Evolutionary conservation across 2,797 vertebrate species (phyloP).

Genomic region (Xenopus petersii): DNA sequence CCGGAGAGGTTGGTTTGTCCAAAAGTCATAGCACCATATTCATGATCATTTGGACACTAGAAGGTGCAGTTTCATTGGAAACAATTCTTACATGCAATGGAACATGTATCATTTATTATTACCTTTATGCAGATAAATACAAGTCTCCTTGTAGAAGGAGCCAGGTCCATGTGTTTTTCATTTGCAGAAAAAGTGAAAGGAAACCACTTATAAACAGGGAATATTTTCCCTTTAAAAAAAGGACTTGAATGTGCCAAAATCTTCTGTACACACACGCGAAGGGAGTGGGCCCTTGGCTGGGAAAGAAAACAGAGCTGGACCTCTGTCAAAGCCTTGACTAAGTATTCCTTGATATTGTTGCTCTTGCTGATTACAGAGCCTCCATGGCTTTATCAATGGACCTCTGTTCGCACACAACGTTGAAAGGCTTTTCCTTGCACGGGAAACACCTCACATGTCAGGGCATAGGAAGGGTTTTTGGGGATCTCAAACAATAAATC

Average conservation of each 20-base stretch:
- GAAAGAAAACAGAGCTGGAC: constrained; percentile 45
- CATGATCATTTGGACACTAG: no score
- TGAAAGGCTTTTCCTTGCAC: constrained; percentile 8
- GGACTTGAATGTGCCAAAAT: no score
- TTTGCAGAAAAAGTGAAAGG: neutral
- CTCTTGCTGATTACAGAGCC: constrained; percentile 35
- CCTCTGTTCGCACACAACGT: constrained; percentile 31
- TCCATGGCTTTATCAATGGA: constrained; percentile 30
- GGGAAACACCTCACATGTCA: constrained; percentile 5
- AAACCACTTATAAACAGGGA: neutral
- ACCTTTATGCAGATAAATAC: no score
- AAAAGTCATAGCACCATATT: no score
- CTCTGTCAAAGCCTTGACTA: constrained; percentile 40
- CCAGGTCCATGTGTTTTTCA: no score
- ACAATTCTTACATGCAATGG: no score
- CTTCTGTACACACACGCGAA: no score
- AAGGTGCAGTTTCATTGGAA: no score
- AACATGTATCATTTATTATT: no score
- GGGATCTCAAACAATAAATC: constrained; percentile 19
- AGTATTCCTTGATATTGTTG: constrained; percentile 47
- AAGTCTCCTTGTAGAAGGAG: no score
- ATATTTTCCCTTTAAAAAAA: no score
- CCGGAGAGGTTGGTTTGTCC: no score
- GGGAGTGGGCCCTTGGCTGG: constrained; percentile 26
- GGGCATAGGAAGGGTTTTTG: neutral